phyloP scores from a whole-genome alignment of 2,113 vertebrate genomes.

The Epinephelus moara region DNA sequence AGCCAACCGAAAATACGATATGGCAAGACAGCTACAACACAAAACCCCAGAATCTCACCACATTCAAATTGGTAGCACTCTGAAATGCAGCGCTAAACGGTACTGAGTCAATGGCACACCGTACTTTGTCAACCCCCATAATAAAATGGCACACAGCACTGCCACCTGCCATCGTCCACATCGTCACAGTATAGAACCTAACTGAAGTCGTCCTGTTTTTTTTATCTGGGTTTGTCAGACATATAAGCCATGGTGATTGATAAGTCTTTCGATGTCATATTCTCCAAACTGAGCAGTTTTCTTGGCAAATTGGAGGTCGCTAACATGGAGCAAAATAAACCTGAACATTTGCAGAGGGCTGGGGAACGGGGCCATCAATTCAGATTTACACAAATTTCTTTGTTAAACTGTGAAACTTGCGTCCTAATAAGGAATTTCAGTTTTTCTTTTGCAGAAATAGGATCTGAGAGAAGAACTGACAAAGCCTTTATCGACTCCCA shows the following conservation, averaged over 20 bases:
- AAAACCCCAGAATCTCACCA: too few relatives aligned
- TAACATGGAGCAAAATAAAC: not conserved
- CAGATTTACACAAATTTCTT: not conserved
- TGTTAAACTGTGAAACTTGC: not conserved
- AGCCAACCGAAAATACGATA: too few relatives aligned
- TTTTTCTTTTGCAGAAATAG: slow-evolving; percentile 26
- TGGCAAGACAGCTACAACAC: too few relatives aligned
- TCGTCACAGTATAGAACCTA: not conserved
- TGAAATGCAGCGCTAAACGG: too few relatives aligned
- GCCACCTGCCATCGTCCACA: too few relatives aligned
- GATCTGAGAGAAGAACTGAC: slow-evolving; percentile 9
- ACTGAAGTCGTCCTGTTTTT: not conserved
- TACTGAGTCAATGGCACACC: too few relatives aligned
- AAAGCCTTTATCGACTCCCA: slow-evolving; percentile 25
- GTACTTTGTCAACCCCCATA: not conserved
- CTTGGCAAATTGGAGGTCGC: not conserved
- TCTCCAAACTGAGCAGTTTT: not conserved
- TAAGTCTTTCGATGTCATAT: not conserved
- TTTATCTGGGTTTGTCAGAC: too few relatives aligned
- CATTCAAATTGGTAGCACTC: too few relatives aligned
- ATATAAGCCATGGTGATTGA: not conserved
- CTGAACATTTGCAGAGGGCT: not conserved
- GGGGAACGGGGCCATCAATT: not conserved
- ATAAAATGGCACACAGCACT: not conserved
- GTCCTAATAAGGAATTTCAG: slow-evolving; percentile 3